A percentile compares a stretch with the other conserved stretches of the same genome.
Conservation (phyloP, 1,140 invertebrate species). For the Drosophila ficusphila region DNA sequence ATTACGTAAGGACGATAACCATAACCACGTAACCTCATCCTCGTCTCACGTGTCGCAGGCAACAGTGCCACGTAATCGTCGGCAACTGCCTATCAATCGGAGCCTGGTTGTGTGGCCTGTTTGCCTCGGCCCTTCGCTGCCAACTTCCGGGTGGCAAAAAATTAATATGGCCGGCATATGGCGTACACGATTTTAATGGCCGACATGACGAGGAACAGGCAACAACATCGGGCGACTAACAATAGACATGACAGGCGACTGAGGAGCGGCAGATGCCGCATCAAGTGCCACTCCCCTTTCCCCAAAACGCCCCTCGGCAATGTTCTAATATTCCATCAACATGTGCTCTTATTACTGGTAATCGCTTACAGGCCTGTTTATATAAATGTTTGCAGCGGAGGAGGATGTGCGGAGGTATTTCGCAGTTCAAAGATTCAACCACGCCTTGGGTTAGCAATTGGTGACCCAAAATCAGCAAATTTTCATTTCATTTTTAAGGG, state of each 20-base stretch:
- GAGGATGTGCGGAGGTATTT: too few relatives aligned
- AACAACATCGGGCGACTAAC: constrained; percentile 51
- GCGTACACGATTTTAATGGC: constrained; percentile 57
- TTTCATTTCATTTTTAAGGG: too few relatives aligned
- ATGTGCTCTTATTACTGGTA: constrained; percentile 42
- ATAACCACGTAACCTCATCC: constrained; percentile 60
- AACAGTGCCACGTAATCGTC: constrained; percentile 42
- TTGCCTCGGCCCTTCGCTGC: not conserved
- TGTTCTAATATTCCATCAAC: constrained; percentile 35
- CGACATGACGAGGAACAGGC: constrained; percentile 47
- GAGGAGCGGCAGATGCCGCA: constrained; percentile 23
- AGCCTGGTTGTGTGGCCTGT: not conserved
- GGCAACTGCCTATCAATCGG: constrained; percentile 44
- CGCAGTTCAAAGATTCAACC: too few relatives aligned
- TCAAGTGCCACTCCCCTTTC: constrained; percentile 19
- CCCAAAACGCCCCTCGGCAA: not conserved
- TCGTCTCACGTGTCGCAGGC: constrained; percentile 57
- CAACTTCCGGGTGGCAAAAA: constrained; percentile 53
- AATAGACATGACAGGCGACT: constrained; percentile 59
- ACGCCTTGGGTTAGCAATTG: too few relatives aligned
- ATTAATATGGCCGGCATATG: constrained; percentile 76
- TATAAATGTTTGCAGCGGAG: not conserved
- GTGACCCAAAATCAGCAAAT: too few relatives aligned
- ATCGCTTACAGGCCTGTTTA: constrained; percentile 27
- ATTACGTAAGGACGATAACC: constrained; percentile 76